phyloP scores from a whole-genome alignment of 2,113 vertebrate species.

The Pitta sordida region DNA sequence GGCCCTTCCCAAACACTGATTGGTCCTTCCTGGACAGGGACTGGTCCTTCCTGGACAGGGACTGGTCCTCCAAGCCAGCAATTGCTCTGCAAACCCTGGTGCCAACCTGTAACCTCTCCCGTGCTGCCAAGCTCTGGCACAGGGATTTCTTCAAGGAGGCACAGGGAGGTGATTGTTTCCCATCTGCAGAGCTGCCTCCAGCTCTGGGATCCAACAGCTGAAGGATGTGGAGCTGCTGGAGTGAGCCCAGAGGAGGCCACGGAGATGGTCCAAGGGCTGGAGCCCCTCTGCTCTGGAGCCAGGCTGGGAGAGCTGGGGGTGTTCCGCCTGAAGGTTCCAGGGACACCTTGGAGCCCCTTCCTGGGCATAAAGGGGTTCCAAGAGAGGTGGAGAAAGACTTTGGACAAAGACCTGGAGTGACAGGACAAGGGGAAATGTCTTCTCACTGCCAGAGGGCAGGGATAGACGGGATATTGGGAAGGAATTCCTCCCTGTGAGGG shows the following conservation, averaged over 20 bases:
- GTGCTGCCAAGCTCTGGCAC: not conserved
- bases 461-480: fast-evolving
- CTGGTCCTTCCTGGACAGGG: fast-evolving
- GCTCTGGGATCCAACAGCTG: not conserved
- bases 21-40: not conserved
- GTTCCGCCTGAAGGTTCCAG: not conserved
- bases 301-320: not conserved
- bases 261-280: fast-evolving
- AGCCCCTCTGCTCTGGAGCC: not conserved
- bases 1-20: not conserved
- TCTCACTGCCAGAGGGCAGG: not conserved
- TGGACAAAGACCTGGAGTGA: not conserved
- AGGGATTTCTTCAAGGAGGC: not conserved
- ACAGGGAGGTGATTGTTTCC: fast-evolving
- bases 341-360: not conserved
- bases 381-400: not conserved
- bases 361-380: not conserved
- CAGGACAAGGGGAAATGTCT: not conserved
- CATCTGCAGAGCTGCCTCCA: not conserved
- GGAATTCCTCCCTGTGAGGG: fast-evolving
- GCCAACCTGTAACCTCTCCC: not conserved
- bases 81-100: not conserved
- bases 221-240: not conserved
- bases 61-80: not conserved
- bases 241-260: not conserved